These are phyloP conservation scores for Colius striatus DNA, from an alignment of 2,113 vertebrate genomes.

Conservation along the genomic window DNA sequence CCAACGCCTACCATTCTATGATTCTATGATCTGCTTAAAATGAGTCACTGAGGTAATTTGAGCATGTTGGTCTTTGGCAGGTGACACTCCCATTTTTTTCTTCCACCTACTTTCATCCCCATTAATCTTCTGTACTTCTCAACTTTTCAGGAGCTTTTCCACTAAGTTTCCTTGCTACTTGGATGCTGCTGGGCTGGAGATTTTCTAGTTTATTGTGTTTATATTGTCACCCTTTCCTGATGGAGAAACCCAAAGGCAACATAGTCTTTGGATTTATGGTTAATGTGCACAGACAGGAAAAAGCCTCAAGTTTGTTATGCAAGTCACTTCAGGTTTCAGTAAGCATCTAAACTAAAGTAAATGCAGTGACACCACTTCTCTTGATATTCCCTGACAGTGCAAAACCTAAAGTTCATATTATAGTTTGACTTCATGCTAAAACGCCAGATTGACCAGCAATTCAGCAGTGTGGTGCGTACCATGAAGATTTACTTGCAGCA, in stretches of 20 bases:
- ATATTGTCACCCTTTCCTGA: neutral
- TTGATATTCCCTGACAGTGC: neutral
- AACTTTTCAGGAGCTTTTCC: neutral
- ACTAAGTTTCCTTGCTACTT: neutral
- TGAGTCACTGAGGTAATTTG: neutral
- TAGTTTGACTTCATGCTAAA: neutral
- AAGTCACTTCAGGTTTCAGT: neutral
- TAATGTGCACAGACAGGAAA: neutral
- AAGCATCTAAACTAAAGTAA: slow-evolving; percentile 21
- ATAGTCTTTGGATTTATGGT: neutral
- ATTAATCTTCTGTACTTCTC: neutral
- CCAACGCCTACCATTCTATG: too few species aligned
- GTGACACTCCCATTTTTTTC: neutral
- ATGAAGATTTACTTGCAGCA: neutral
- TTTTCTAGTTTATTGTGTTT: slow-evolving; percentile 1
- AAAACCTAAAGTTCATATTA: neutral
- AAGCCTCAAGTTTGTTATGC: neutral
- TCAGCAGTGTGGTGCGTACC: neutral
- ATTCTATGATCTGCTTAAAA: neutral
- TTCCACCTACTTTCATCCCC: neutral
- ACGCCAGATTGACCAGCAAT: neutral
- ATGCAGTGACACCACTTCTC: neutral
- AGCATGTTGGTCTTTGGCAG: neutral
- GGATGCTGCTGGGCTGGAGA: neutral
- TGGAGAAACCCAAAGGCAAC: slow-evolving; percentile 17